Base-by-base conservation (phyloP, 2,888 invertebrate species). In the Melinaea menophilus region DNA sequence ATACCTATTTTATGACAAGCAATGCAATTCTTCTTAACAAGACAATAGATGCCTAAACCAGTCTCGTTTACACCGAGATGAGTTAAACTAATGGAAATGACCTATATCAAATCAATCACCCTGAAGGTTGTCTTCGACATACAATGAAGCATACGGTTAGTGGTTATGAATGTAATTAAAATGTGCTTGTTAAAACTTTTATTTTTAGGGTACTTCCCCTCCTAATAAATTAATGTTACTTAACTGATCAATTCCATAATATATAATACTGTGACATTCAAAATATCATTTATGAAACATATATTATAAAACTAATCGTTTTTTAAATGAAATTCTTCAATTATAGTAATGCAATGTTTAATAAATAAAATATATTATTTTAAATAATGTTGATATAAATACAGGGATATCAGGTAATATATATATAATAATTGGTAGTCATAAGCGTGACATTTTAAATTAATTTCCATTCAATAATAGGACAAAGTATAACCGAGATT, bases 91-190 rank as follows among this genome's bases (percentile, higher is more conserved):
- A 74, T 72, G 57, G 66, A 70, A 68, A 65, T 71, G 72, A 74
- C 73, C 73, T 69, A 70, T 67, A 66, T 59, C 68, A 68, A 69
- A 70, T 69, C 59, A 65, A 58, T 69, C 62, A 67, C 47, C 64
- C 62, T 56, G 69, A 73, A 71, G 73, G 69, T 64, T 68, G 69
- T 54, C 61, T 48, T 60, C 55, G 55, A 46, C 47, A 57, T 59
- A 57, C 22, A 51, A 55, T 55, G 62, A 59, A 51, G 56, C 59
- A 59, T 59, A 45, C 45, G 55, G 22, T 48, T 13, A 48, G 5
- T 48, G 48, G 22, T 51, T 51, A 31, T 31, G 11, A 9, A 31
- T 51, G 11, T n/a, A 22, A 51, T 51, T 31, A 51, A 51, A 31
- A 51, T 51, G 51, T 51, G 37, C 13, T 12, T 22, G 48, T n/a